Base-by-base conservation (phyloP, 2,797 vertebrate species). In the Helostoma temminkii region DNA sequence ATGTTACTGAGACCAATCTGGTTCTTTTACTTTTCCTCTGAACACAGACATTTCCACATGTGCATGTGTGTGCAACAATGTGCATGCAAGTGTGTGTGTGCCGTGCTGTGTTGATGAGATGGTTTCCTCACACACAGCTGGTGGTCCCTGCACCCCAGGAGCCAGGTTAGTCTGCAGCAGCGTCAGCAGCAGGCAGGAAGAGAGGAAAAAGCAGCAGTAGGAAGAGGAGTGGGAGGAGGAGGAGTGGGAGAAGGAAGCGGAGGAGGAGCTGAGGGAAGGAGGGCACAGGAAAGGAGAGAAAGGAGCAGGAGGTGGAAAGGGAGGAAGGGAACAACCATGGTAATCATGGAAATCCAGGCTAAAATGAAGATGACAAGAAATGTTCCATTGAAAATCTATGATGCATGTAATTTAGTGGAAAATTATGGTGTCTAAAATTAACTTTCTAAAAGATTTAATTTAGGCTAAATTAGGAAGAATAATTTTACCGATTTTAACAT, bases 51-150 rank as follows among this genome's bases (percentile, higher is more conserved):
- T 46, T 18, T 74, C 39, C 53, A 43, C 1, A 9, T 57, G 41
- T 54, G 61, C 43, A 54, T 48, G 16, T 64, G 49, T 39, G 47
- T 48, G 46, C 21, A 65, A 57, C 41, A 46, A 48, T 57, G 36
- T 50, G 37, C 58, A 65, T 78, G 71, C 61, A 53, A 52, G 49
- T 66, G 50, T 64, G 61, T n/a, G n/a, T n/a, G n/a, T n/a, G n/a
- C n/a, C n/a, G n/a, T 76, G 73, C 47, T 32, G 52, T 56, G 46
- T 60, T 67, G 68, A 83, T 89, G 76, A 84, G 71, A 80, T 83
- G 80, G 71, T 46, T 66, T 89, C 80, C 89, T 91, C 88, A 85
- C 87, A 87, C 81, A 90, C 80, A 82, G 87, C 82, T 70, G 78
- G 80, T 71, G 85, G 84, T 89, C 61, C 62, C 84, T 80, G 83